Conservation (phyloP, 2,888 invertebrate species). For the Epinotia demarniana region DNA sequence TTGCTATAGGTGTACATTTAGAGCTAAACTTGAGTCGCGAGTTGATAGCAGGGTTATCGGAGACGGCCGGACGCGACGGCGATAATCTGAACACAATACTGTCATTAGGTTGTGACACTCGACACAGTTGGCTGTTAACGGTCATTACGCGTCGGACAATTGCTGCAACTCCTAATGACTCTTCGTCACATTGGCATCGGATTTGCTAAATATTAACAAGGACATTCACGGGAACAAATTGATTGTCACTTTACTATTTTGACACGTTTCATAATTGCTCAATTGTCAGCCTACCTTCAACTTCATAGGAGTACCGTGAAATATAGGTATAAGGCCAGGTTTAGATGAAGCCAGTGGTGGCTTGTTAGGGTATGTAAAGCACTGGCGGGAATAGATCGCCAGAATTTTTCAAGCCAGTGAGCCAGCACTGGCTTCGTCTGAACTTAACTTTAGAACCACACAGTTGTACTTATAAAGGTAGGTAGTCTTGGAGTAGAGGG, state of each 20-base stretch:
- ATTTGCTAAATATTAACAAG: not conserved
- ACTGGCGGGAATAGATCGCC: no score
- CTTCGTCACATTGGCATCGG: not conserved
- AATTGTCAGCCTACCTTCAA: not conserved
- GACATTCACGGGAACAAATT: not conserved
- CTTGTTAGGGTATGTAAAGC: no score
- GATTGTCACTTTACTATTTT: not conserved
- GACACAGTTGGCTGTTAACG: constrained; percentile 7
- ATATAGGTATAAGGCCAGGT: no score
- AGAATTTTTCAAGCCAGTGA: no score
- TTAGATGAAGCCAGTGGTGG: no score
- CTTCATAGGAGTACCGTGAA: no score
- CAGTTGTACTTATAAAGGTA: not conserved
- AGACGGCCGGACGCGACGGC: constrained; percentile 14
- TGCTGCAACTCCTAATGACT: constrained; percentile 9
- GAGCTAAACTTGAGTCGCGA: not conserved
- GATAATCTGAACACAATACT: constrained; percentile 12
- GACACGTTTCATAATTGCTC: not conserved
- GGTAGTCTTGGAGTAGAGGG: not conserved
- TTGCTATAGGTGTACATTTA: not conserved
- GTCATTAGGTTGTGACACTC: not conserved
- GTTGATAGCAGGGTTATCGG: constrained; percentile 13
- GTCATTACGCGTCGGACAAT: constrained; percentile 1
- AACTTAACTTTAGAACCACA: no score
- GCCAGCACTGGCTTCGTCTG: no score